Base-by-base conservation (phyloP, 2,888 invertebrate species). In the Cotesia congregata region DNA sequence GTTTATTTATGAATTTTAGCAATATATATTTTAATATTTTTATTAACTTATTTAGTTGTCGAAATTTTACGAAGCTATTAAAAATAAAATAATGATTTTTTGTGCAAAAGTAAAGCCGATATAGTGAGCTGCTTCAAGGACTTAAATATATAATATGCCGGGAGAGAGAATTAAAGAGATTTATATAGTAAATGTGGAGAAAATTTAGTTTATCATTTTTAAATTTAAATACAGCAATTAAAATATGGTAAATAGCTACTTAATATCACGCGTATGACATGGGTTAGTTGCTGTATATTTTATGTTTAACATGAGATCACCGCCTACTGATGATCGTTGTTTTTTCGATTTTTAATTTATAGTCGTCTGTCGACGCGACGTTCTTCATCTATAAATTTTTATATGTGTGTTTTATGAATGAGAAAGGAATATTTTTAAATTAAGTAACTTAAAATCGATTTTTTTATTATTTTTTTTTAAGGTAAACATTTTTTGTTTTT, bases 171-270 rank as follows among this genome's bases (percentile, higher is more conserved):
- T 30, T 30, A 30, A 30, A 15, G 64, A 20, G 20, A 64, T 64
- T 20, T 64, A 20, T 50, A 50, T 50, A 3, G 50, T 50, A 50
- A 50, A 50, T 50, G 12, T 50, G 50, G 50, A 50, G 50, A 9
- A 50, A 50, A 50, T 50, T 50, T 50, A 12, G 9, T 50, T 50
- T 50, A 50, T 50, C 50, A 50, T 50, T 50, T 83, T 80, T 82
- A 85, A 83, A 84, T 85, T 86, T 83, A 86, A 85, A 65, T 30
- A 83, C 79, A 80, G 83, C 85, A 86, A 86, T 86, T 87, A 86
- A 87, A 87, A 87, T 87, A 87, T 87, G 85, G 84, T 87, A 87
- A 87, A 82, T 81, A 84, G 86, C 86, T 85, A 84, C 84, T 84
- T 86, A 85, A 85, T 84, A 85, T 82, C 80, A 72, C 71, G 67